A percentile compares a stretch with the other conserved stretches of the same genome.
Conservation (phyloP, 1,140 invertebrate species). For the Drosophila arizonae region DNA sequence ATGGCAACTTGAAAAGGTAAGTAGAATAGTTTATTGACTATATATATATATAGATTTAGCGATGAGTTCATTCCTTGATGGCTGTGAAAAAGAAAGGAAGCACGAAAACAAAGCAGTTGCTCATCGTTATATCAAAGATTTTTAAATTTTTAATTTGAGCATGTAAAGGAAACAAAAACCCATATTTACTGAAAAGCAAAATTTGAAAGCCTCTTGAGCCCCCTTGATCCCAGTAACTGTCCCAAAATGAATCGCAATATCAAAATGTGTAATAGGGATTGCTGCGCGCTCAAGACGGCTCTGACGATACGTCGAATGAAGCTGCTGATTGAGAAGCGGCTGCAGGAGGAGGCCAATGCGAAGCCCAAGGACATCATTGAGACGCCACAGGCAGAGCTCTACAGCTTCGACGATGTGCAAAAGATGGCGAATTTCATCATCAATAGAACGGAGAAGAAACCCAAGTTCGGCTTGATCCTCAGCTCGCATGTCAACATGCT, state of each 20-base stretch:
- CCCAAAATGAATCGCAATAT: no score
- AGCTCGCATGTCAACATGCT: slow-evolving; percentile 93
- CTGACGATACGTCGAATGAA: slow-evolving; percentile 45
- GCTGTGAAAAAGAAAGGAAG: no score
- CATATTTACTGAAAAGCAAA: background rate
- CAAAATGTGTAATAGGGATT: slow-evolving; percentile 55
- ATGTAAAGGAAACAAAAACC: background rate
- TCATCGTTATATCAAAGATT: background rate
- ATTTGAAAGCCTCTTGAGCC: no score
- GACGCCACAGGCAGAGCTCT: slow-evolving; percentile 46
- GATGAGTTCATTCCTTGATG: no score
- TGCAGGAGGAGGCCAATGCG: slow-evolving; percentile 17
- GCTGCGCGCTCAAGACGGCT: slow-evolving; percentile 49
- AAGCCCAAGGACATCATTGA: slow-evolving; percentile 26
- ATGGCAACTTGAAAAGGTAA: no score
- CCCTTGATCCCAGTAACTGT: no score
- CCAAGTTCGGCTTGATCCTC: slow-evolving; percentile 95
- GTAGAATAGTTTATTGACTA: no score
- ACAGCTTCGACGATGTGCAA: slow-evolving; percentile 88
- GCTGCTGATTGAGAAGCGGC: slow-evolving; percentile 10
- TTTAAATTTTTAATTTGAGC: background rate
- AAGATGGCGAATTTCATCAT: slow-evolving; percentile 90
- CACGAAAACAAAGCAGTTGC: background rate
- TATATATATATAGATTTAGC: no score
- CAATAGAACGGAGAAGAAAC: slow-evolving; percentile 87